Percentiles rank a stretch among this genome's conserved stretches.
These are phyloP conservation scores for Tretioscincus oriximinensis DNA, from an alignment of 2,113 vertebrate species.

Conservation along the genomic window DNA sequence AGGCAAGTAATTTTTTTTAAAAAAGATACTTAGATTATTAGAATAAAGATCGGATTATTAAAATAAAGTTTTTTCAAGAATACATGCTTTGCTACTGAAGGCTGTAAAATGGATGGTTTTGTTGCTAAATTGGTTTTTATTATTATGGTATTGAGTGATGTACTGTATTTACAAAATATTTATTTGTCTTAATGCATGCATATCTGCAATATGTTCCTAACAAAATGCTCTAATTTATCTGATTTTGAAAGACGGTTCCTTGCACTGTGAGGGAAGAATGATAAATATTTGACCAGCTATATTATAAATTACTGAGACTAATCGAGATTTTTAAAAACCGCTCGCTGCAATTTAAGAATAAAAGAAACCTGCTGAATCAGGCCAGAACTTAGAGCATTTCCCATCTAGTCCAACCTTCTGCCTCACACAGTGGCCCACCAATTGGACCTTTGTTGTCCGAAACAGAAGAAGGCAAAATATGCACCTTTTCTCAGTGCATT, in stretches of 20 bases:
- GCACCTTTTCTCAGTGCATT: too few species aligned
- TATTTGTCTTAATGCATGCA: constrained; percentile 1
- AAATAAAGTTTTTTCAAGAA: constrained; percentile 33
- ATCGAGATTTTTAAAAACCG: neutral
- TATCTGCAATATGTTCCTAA: neutral
- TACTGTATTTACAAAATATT: constrained; percentile 2
- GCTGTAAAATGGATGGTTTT: neutral
- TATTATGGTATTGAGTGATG: neutral
- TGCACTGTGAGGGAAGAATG: neutral
- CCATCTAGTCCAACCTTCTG: too few species aligned
- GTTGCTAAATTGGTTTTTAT: too few species aligned
- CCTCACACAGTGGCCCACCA: too few species aligned
- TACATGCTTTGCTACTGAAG: neutral
- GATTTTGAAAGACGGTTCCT: constrained; percentile 23
- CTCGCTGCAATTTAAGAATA: neutral
- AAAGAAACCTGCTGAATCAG: too few species aligned
- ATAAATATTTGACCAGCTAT: neutral
- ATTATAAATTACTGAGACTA: neutral
- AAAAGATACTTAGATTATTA: constrained; percentile 20
- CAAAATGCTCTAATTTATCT: neutral
- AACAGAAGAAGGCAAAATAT: too few species aligned
- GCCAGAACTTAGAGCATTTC: too few species aligned
- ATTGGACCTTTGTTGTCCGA: too few species aligned
- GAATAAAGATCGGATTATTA: constrained; percentile 18
- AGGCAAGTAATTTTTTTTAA: constrained; percentile 59